phyloP scores from a whole-genome alignment of 1,140 invertebrate species.

The Heliconius hermathena region DNA sequence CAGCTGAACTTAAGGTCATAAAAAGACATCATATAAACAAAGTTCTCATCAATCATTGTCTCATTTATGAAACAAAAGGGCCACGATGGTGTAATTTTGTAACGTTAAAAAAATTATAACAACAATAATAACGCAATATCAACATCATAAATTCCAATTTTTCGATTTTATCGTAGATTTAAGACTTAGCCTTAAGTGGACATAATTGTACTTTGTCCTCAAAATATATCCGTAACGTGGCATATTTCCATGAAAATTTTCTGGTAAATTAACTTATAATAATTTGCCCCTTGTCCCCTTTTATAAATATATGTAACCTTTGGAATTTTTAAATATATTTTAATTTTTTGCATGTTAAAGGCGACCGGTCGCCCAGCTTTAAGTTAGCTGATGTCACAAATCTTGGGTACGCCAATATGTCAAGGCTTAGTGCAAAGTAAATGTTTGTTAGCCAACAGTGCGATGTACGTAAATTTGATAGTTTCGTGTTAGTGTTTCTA shows the following conservation, averaged over 20 bases:
- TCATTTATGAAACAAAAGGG: too few relatives aligned
- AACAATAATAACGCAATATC: background rate
- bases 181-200: background rate
- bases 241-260: background rate
- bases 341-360: slow-evolving; percentile 33
- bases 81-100: too few relatives aligned
- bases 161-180: background rate
- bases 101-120: too few relatives aligned
- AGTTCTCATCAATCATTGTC: too few relatives aligned
- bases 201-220: background rate
- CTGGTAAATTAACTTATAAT: background rate
- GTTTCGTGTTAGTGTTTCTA: background rate
- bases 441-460: slow-evolving; percentile 40
- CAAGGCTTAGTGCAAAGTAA: slow-evolving; percentile 49
- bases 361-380: slow-evolving; percentile 30
- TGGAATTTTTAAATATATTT: slow-evolving; percentile 27
- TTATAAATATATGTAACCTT: slow-evolving; percentile 11
- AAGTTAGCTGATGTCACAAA: slow-evolving; percentile 44
- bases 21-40: too few relatives aligned
- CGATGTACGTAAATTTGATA: background rate
- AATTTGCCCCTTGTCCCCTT: background rate
- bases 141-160: background rate
- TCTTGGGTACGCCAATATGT: slow-evolving; percentile 46
- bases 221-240: background rate
- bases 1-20: too few relatives aligned